A percentile compares a stretch with the other conserved stretches of the same genome.
Conservation (phyloP, 2,797 vertebrate genomes). For the Propithecus perrieri region DNA sequence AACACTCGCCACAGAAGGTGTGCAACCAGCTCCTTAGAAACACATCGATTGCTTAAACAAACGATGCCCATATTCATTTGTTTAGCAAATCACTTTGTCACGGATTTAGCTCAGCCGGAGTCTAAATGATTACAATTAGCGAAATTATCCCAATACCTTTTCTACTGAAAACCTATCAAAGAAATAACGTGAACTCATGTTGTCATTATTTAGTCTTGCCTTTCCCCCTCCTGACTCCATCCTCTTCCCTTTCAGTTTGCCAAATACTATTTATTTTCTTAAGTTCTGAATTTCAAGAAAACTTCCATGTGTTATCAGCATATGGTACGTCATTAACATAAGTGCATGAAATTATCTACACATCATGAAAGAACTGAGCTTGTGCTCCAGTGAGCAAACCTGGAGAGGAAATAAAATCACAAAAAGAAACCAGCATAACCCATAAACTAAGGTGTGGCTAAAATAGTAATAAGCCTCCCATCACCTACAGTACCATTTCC, state of each 20-base stretch:
- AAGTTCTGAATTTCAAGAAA: conserved; percentile 45
- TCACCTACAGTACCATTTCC: not conserved
- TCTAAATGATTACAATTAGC: not conserved
- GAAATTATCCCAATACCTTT: not conserved
- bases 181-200: not conserved
- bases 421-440: not conserved
- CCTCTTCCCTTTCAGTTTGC: not conserved
- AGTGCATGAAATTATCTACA: not conserved
- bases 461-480: not conserved
- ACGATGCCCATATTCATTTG: not conserved
- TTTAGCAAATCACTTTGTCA: not conserved
- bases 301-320: not conserved
- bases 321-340: not conserved
- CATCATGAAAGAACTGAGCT: not conserved
- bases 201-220: not conserved
- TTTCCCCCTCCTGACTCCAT: not conserved
- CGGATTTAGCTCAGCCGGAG: not conserved
- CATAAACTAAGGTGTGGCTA: not conserved
- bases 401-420: conserved; percentile 19
- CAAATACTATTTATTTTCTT: conserved; percentile 25
- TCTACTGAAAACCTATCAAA: not conserved
- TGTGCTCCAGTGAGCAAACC: not conserved
- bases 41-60: not conserved
- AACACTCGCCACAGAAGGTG: not conserved
- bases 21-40: not conserved